Percentiles rank a stretch among this genome's conserved stretches.
Conservation (phyloP, 1,140 invertebrate species). For the Chionoecetes opilio region DNA sequence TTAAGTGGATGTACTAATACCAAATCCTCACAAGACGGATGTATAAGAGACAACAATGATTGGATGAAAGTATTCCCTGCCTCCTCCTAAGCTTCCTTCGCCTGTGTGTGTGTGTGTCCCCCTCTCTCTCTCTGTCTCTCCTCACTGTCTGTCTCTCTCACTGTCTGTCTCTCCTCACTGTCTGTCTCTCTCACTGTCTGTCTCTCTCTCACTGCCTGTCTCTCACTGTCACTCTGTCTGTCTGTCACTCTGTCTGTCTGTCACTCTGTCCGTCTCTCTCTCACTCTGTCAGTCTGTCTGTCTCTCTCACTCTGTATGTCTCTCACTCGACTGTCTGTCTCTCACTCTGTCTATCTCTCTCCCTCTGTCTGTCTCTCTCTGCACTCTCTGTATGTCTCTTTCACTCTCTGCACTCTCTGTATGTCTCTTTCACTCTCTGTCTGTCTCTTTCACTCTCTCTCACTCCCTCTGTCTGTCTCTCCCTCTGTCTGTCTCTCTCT, state of each 20-base stretch:
- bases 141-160: not conserved
- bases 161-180: not conserved
- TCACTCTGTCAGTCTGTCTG: too few relatives aligned
- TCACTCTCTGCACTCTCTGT: not conserved
- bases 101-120: too few relatives aligned
- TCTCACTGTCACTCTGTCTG: too few relatives aligned
- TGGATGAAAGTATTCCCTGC: not conserved
- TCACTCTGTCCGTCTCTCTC: not conserved
- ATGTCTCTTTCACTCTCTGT: not conserved
- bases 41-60: not conserved
- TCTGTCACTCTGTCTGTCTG: too few relatives aligned
- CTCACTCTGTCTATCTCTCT: not conserved
- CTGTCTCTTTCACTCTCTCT: conserved; percentile 33
- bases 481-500: not conserved
- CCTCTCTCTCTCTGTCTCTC: not conserved
- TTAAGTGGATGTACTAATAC: too few relatives aligned
- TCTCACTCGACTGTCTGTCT: too few relatives aligned
- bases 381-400: too few relatives aligned
- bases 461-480: not conserved
- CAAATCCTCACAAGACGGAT: not conserved
- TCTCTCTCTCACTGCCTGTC: too few relatives aligned
- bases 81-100: not conserved
- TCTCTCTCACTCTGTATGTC: not conserved
- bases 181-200: not conserved
- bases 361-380: not conserved